Percentiles rank a stretch among this genome's conserved stretches.
These are phyloP conservation scores for Cephus rjabovi DNA, from an alignment of 2,888 invertebrate species.

Conservation along the genomic window DNA sequence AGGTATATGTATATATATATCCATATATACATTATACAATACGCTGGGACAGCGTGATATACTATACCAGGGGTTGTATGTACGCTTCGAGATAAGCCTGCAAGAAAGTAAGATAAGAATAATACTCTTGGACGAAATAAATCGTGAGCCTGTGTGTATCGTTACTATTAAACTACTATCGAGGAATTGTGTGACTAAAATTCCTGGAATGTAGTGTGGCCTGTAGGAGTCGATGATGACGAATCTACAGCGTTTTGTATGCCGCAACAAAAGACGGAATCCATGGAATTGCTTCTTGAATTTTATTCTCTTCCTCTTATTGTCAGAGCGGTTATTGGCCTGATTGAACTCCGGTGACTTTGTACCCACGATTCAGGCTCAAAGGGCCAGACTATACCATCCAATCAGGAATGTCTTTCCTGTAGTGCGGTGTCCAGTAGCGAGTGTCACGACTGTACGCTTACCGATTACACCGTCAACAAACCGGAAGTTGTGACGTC, in stretches of 20 bases:
- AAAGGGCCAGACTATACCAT: not conserved
- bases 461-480: conserved; percentile 6
- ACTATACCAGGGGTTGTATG: not conserved
- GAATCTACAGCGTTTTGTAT: not conserved
- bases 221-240: not conserved
- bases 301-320: not conserved
- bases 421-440: not conserved
- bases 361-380: not conserved
- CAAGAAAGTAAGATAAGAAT: not conserved
- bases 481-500: conserved; percentile 25
- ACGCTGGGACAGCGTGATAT: not conserved
- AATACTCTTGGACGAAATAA: not conserved
- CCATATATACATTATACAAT: not conserved
- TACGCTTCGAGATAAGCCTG: not conserved
- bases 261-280: not conserved
- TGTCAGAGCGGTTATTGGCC: not conserved
- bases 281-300: not conserved
- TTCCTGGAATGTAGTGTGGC: not conserved
- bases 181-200: not conserved
- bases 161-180: not conserved
- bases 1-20: not conserved
- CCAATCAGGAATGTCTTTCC: not conserved
- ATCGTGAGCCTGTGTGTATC: not conserved
- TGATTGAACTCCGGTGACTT: not conserved
- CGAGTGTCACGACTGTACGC: not conserved